Conservation (phyloP, 2,113 vertebrate genomes). For the Syngnathus typhle region DNA sequence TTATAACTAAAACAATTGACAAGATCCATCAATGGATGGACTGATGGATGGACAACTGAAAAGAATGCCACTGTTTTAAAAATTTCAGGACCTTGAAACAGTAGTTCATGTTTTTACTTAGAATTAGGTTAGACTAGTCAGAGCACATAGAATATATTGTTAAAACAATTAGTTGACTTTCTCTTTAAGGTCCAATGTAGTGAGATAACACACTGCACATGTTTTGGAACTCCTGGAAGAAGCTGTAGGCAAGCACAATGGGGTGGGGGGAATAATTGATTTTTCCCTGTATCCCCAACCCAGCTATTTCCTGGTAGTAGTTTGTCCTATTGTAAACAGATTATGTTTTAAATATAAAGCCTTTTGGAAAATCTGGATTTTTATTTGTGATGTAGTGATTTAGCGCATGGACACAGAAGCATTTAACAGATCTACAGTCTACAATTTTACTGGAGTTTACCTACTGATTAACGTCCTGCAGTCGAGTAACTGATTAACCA, state of each 20-base stretch:
- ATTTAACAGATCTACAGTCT: not conserved
- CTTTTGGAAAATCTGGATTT: not conserved
- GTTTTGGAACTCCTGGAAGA: too few species aligned
- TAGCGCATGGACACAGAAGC: not conserved
- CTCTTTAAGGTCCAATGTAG: too few species aligned
- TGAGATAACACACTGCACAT: too few species aligned
- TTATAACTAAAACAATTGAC: too few species aligned
- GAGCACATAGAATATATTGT: too few species aligned
- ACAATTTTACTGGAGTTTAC: not conserved
- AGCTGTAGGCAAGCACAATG: not conserved
- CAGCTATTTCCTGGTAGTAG: constrained; percentile 34
- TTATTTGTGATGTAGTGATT: not conserved
- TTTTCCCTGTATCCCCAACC: constrained; percentile 37
- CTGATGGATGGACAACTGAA: too few species aligned
- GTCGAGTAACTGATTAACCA: not conserved
- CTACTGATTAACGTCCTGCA: not conserved
- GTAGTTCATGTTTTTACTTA: too few species aligned
- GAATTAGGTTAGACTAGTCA: too few species aligned
- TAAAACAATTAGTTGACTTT: too few species aligned
- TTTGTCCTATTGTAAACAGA: constrained; percentile 52
- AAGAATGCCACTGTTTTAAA: too few species aligned
- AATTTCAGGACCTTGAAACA: too few species aligned
- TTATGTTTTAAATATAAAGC: constrained; percentile 24
- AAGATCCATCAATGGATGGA: too few species aligned
- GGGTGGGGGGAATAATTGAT: constrained; percentile 28